phyloP scores from a whole-genome alignment of 2,797 vertebrate genomes.

The Hoplostethus mediterraneus region DNA sequence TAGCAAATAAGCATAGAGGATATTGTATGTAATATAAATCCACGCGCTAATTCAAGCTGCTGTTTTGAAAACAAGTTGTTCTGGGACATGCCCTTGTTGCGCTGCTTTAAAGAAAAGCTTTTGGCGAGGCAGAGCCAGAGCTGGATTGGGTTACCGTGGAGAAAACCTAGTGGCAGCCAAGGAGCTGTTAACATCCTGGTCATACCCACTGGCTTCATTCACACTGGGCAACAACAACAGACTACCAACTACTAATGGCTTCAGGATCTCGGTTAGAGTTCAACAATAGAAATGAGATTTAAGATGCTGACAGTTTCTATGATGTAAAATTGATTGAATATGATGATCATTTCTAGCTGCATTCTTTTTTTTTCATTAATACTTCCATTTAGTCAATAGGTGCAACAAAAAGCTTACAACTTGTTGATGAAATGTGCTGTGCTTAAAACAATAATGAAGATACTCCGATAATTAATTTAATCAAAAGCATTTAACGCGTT shows the following conservation, averaged over 20 bases:
- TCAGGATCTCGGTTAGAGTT: slow-evolving; percentile 5
- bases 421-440: too few species aligned
- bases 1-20: too few species aligned
- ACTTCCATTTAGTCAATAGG: too few species aligned
- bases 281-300: not conserved
- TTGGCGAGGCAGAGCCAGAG: slow-evolving; percentile 28
- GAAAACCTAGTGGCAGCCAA: slow-evolving; percentile 52
- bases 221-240: slow-evolving; percentile 23
- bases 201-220: slow-evolving; percentile 34
- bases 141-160: slow-evolving; percentile 57
- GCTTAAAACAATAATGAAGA: too few species aligned
- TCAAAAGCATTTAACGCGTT: too few species aligned
- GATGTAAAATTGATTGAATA: too few species aligned
- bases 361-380: too few species aligned
- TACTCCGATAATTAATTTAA: too few species aligned
- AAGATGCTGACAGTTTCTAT: not conserved
- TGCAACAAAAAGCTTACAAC: too few species aligned
- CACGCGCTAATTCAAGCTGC: not conserved
- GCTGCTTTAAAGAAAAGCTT: slow-evolving; percentile 6
- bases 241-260: slow-evolving; percentile 5
- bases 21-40: too few species aligned
- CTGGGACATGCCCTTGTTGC: slow-evolving; percentile 9
- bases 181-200: slow-evolving; percentile 49
- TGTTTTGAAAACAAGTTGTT: not conserved
- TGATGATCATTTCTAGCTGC: too few species aligned